These are phyloP conservation scores for Zaprionus lachaisei DNA, from an alignment of 1,140 invertebrate genomes.

Conservation along the genomic window DNA sequence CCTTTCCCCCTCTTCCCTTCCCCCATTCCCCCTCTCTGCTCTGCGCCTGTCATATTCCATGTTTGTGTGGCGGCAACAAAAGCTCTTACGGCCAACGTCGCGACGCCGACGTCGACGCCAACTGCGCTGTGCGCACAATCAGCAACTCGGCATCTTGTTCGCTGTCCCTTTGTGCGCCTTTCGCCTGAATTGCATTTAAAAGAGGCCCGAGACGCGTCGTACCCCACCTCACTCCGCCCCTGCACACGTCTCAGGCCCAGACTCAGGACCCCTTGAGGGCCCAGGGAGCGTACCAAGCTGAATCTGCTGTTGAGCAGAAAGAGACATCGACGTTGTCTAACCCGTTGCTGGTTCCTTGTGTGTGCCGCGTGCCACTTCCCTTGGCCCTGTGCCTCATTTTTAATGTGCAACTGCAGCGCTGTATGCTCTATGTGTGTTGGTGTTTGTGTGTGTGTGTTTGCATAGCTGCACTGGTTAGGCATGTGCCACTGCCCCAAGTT, in stretches of 20 bases:
- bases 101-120: slow-evolving; percentile 14
- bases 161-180: slow-evolving; percentile 82
- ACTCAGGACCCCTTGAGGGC: slow-evolving; percentile 2
- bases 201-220: slow-evolving; percentile 29
- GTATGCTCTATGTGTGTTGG: slow-evolving; percentile 27
- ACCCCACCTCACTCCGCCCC: background rate
- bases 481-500: slow-evolving; percentile 63
- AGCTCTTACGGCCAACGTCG: slow-evolving; percentile 64
- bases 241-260: too few relatives aligned
- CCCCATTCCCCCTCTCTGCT: slow-evolving; percentile 1
- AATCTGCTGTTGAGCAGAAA: slow-evolving; percentile 66
- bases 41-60: slow-evolving; percentile 78
- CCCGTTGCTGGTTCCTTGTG: background rate
- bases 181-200: slow-evolving; percentile 80
- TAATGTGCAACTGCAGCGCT: slow-evolving; percentile 66
- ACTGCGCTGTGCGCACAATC: slow-evolving; percentile 71
- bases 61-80: slow-evolving; percentile 79
- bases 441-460: slow-evolving; percentile 59
- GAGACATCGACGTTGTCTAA: slow-evolving; percentile 63
- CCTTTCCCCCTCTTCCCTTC: background rate
- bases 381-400: slow-evolving; percentile 68
- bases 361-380: background rate
- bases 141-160: slow-evolving; percentile 82
- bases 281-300: slow-evolving; percentile 57
- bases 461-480: slow-evolving; percentile 71